A percentile compares a stretch with the other conserved stretches of the same genome.
phyloP scores from a whole-genome alignment of 2,888 invertebrate genomes.

The Lasius platythorax region DNA sequence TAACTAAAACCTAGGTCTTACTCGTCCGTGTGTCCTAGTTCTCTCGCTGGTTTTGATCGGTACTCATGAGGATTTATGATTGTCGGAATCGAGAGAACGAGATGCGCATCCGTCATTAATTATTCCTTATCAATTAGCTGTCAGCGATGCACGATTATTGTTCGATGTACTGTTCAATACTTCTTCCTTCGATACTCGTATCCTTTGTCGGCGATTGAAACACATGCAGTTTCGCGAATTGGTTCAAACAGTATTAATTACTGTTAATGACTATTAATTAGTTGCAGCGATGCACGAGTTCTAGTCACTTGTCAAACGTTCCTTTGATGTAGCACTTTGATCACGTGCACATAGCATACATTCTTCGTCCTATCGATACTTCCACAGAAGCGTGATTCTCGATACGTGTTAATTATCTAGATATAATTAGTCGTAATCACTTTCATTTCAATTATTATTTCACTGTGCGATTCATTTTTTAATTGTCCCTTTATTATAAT shows the following conservation, averaged over 20 bases:
- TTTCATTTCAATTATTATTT: slow-evolving; percentile 20
- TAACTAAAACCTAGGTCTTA: background rate
- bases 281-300: slow-evolving; percentile 27
- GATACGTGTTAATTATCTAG: slow-evolving; percentile 37
- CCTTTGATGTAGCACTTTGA: slow-evolving; percentile 43
- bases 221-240: background rate
- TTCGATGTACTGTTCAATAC: background rate
- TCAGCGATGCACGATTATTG: slow-evolving; percentile 22
- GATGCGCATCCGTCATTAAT: slow-evolving; percentile 6
- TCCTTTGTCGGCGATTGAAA: background rate
- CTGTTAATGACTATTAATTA: slow-evolving; percentile 44
- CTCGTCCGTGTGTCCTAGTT: slow-evolving; percentile 1
- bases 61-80: slow-evolving; percentile 23
- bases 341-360: slow-evolving; percentile 34
- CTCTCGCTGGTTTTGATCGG: background rate
- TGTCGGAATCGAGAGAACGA: background rate
- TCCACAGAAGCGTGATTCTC: slow-evolving; percentile 41
- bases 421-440: slow-evolving; percentile 40
- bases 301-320: slow-evolving; percentile 46
- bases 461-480: slow-evolving; percentile 18
- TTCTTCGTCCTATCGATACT: slow-evolving; percentile 17
- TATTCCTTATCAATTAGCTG: slow-evolving; percentile 20
- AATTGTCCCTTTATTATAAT: background rate
- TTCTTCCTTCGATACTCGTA: slow-evolving; percentile 1
- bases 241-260: slow-evolving; percentile 15